Evolutionary conservation across 2,888 invertebrate species (phyloP), one percentile per base, ranked within the genome.

Genomic region (Anticlea derivata): DNA sequence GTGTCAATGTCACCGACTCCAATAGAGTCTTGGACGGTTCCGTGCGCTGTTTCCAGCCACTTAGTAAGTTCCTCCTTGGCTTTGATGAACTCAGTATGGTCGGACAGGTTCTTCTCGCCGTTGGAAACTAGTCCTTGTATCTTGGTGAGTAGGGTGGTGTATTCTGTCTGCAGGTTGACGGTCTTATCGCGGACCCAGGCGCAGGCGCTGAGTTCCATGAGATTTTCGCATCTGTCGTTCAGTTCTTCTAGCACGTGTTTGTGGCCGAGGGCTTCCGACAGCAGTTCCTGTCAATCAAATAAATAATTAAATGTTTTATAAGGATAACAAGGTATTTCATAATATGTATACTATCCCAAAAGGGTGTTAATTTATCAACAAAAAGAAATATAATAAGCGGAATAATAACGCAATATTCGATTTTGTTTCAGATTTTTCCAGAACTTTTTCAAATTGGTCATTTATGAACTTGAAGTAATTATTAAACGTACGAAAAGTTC

Each of bases 31-130:
- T 95, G 94, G 0, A 98, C 93, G 2, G 95, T 94, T 22, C 95
- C 95, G 63, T 95, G 95, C 20, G 96, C 96, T 26, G 94, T 93
- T 48, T 94, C 93, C 17, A 97, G 86, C 98, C 98, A 98, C 51
- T 93, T 92, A 60, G 96, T 94, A 64, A 98, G 92, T 66, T 96
- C 95, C 53, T 94, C 93, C 72, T 97, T 96, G 10, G 96, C 96
- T 67, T 96, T 96, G 5, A 96, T 92, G 79, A 98, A 97, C 74
- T 98, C 97, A 0, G 96, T 96, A 72, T 97, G 97, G 77, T 98
- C 97, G 0, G 96, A 95, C 0, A 98, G 87, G 78, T 96, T 97
- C 87, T 97, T 97, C 75, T 98, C 97, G 7, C 97, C 95, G 73
- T 95, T 95, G 1, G 96, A 95, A 11, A 97, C 95, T 29, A 97